phyloP scores from a whole-genome alignment of 2,888 invertebrate species.

The Aspidiotus rigidus region DNA sequence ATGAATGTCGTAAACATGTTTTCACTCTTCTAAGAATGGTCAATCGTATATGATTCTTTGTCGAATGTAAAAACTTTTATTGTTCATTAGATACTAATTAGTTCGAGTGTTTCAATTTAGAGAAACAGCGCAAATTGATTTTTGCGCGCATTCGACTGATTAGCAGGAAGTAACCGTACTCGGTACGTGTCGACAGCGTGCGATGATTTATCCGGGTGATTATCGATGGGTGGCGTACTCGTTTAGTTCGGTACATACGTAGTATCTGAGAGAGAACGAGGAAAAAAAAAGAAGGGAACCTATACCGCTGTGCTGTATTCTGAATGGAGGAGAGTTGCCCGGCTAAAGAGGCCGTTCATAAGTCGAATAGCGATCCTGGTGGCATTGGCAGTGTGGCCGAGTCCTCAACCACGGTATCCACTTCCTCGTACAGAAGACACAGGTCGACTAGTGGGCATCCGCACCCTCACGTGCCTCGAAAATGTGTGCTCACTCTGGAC shows the following conservation, averaged over 20 bases:
- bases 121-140: too few species aligned
- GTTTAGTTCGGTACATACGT: too few species aligned
- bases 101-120: too few species aligned
- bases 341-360: constrained; percentile 24
- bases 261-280: too few species aligned
- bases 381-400: background rate
- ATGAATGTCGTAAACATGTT: too few species aligned
- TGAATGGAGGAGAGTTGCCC: constrained; percentile 30
- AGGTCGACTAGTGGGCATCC: constrained; percentile 39
- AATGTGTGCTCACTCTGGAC: constrained; percentile 73
- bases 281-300: background rate
- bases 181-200: too few species aligned
- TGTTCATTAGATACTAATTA: too few species aligned
- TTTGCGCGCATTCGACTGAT: too few species aligned
- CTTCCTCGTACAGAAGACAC: constrained; percentile 24
- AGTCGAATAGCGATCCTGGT: constrained; percentile 33
- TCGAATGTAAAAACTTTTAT: too few species aligned
- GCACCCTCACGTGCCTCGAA: constrained; percentile 50
- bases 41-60: too few species aligned
- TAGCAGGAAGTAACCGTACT: background rate
- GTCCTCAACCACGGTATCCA: constrained; percentile 6
- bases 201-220: background rate
- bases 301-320: background rate
- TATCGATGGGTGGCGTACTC: background rate
- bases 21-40: too few species aligned